Percentiles rank a stretch among this genome's conserved stretches.
Evolutionary conservation across 2,797 vertebrate species (phyloP).

Genomic region (Sebastes iracundus): DNA sequence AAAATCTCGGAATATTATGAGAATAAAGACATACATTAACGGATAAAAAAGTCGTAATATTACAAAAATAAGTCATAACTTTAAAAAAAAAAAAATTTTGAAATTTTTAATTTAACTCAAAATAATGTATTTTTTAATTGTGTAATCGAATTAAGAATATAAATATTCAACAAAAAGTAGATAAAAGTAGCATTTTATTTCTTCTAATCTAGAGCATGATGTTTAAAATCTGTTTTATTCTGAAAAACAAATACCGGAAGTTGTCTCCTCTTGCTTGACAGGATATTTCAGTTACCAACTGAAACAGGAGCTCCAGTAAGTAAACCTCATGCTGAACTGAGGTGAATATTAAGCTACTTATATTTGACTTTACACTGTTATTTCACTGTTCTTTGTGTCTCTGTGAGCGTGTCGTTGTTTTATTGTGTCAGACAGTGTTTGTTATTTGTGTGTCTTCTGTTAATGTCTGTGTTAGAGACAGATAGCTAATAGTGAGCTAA

Average conservation of each 20-base stretch:
- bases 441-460: not conserved
- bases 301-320: not conserved
- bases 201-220: not conserved
- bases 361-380: not conserved
- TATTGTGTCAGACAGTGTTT: not conserved
- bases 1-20: too few species aligned
- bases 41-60: too few species aligned
- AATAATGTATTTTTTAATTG: accelerated
- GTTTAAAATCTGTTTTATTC: not conserved
- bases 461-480: not conserved
- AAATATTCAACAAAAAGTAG: too few species aligned
- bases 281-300: not conserved
- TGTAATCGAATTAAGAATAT: accelerated
- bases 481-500: slow-evolving; percentile 30
- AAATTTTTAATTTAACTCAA: too few species aligned
- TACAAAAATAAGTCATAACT: too few species aligned
- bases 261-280: not conserved
- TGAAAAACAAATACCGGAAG: not conserved
- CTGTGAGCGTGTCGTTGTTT: not conserved
- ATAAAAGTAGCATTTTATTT: accelerated
- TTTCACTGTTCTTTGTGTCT: not conserved
- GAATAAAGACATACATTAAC: too few species aligned
- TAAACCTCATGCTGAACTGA: slow-evolving; percentile 41
- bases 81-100: too few species aligned
- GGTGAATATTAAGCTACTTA: not conserved